phyloP scores from a whole-genome alignment of 2,888 invertebrate genomes.

The Notodonta ziczac region DNA sequence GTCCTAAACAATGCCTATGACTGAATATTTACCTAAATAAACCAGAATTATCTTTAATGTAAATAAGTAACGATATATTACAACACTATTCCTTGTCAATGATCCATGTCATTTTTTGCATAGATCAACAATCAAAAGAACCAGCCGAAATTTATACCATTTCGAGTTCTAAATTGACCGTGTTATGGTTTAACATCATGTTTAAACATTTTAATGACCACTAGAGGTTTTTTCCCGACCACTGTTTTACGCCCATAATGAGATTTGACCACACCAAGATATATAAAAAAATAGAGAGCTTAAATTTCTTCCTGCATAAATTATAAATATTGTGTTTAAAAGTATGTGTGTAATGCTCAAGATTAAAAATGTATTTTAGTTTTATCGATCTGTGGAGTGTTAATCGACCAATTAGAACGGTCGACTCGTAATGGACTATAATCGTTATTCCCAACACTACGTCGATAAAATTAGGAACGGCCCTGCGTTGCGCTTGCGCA shows the following conservation, averaged over 20 bases:
- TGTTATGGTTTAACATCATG: background rate
- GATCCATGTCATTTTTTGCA: conserved; percentile 41
- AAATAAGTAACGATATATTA: background rate
- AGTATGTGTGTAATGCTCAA: conserved; percentile 9
- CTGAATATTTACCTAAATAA: background rate
- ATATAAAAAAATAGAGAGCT: background rate
- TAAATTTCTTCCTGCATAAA: background rate
- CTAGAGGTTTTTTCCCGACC: background rate
- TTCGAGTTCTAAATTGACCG: conserved; percentile 12
- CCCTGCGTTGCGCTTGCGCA: conserved; percentile 51
- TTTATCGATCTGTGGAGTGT: conserved; percentile 37
- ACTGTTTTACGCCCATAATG: conserved; percentile 1
- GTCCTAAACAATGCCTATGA: background rate
- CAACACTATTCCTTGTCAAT: conserved; percentile 34
- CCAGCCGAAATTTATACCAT: conserved; percentile 18
- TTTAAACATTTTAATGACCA: background rate
- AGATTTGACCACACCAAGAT: background rate
- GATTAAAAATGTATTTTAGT: conserved; percentile 33
- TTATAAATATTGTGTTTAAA: conserved; percentile 10
- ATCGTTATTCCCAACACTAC: conserved; percentile 60
- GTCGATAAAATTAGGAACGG: conserved; percentile 66
- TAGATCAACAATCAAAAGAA: conserved; percentile 29
- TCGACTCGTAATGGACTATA: conserved; percentile 59
- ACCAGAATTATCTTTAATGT: background rate
- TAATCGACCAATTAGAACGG: conserved; percentile 63